Base-by-base conservation (phyloP, 2,797 vertebrate species). In the Xenops minutus region DNA sequence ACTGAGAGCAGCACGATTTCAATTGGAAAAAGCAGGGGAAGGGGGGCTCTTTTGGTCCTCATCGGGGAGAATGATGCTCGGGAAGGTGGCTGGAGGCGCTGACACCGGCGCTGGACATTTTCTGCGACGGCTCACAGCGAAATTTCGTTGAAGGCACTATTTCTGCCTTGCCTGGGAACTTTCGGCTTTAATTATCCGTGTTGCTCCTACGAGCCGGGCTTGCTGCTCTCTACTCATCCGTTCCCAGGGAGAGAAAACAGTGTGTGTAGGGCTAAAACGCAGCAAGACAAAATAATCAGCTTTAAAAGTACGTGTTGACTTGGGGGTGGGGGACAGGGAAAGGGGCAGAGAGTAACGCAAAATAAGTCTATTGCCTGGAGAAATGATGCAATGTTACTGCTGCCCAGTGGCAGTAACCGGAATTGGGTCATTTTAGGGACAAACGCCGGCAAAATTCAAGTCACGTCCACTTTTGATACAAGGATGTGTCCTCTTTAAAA, bases 401-500 rank as follows among this genome's bases (percentile, higher is more conserved):
- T 96, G 96, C 96, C 96, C 96, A 95, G 92, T 63, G 95, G 93
- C 81, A 92, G 85, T 62, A 89, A 72, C 89, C 64, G 94, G 96
- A 97, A 97, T 78, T 95, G 92, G 96, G 96, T 92, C 92, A 95
- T 87, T 92, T 95, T 95, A 88, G 95, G 94, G 87, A 96, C 92
- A 92, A 90, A 90, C 12, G 59, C 32, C 17, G 54, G 87, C 64
- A 89, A 93, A 89, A 86, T 97, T 95, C 96, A 79, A 82, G 95
- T 95, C 93, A 95, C 95, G 86, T 96, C 92, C 89, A 73, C 83
- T 95, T 78, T 71, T 37, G 78, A 78, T 75, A 81, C 72, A 67
- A 92, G 85, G 94, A 96, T 88, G 95, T 93, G 89, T 96, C 94
- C 87, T 87, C 89, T 93, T 96, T 89, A 96, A 93, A 97, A 97